Conservation (phyloP, 2,797 vertebrate species). For the Rhynchonycteris naso region DNA sequence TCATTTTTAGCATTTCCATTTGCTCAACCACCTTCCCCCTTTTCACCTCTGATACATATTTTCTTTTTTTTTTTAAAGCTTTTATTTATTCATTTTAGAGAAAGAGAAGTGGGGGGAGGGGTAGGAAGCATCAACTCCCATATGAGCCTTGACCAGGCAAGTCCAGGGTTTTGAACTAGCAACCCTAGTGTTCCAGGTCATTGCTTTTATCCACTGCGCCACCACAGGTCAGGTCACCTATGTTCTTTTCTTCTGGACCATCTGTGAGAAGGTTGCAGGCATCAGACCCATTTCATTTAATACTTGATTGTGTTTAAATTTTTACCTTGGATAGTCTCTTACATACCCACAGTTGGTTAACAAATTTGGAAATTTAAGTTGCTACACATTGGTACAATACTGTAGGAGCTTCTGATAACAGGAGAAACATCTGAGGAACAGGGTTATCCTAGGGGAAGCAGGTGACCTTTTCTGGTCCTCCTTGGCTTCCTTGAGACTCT, state of each 20-base stretch:
- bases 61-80: background rate
- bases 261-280: background rate
- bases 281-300: background rate
- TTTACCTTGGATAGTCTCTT: background rate
- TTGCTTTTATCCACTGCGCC: no score
- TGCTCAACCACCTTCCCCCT: background rate
- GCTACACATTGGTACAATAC: background rate
- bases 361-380: background rate
- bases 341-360: background rate
- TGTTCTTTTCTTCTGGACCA: background rate
- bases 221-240: no score
- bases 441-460: background rate
- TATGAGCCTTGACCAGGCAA: no score
- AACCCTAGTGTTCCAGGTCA: no score
- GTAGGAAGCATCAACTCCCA: no score
- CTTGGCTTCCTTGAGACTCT: background rate
- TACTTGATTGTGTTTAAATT: background rate
- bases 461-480: background rate
- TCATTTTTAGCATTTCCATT: background rate
- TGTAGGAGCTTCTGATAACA: background rate
- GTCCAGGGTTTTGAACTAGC: no score
- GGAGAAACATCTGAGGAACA: background rate
- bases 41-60: no score
- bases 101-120: no score
- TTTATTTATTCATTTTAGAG: no score